Conservation (phyloP, 1,140 invertebrate genomes). For the Patella vulgata region DNA sequence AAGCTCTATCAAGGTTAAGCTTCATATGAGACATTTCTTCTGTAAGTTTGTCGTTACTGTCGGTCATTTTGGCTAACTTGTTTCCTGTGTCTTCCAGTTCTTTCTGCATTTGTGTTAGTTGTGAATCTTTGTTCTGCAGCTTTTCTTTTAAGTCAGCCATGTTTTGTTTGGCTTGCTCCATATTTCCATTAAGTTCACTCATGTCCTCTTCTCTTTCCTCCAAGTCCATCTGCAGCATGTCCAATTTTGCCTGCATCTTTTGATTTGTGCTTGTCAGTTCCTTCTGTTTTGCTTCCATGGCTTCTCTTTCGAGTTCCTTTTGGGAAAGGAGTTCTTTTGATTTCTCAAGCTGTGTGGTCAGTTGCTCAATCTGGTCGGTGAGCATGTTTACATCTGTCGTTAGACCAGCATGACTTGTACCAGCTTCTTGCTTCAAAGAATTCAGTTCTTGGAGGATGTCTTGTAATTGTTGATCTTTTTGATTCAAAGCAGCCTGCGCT, state of each 20-base stretch:
- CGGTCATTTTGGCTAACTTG: constrained; percentile 22
- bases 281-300: constrained; percentile 9
- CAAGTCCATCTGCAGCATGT: constrained; percentile 49
- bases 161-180: constrained; percentile 20
- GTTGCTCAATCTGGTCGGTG: constrained; percentile 7
- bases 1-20: constrained; percentile 24
- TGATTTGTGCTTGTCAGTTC: constrained; percentile 17
- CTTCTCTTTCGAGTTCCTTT: constrained; percentile 13
- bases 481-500: constrained; percentile 7
- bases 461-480: constrained; percentile 6
- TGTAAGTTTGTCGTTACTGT: constrained; percentile 15
- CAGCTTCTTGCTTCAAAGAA: constrained; percentile 18
- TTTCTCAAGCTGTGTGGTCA: constrained; percentile 28
- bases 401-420: neutral
- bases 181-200: constrained; percentile 14
- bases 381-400: constrained; percentile 10
- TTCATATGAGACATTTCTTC: constrained; percentile 15
- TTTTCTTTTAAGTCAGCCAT: constrained; percentile 17
- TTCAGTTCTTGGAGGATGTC: constrained; percentile 10
- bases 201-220: constrained; percentile 36
- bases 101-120: constrained; percentile 16
- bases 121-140: constrained; percentile 16
- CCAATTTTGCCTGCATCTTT: constrained; percentile 38
- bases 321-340: constrained; percentile 15
- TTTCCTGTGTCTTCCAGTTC: constrained; percentile 20